Conservation (phyloP, 1,140 invertebrate species). For the Aricia agestis region DNA sequence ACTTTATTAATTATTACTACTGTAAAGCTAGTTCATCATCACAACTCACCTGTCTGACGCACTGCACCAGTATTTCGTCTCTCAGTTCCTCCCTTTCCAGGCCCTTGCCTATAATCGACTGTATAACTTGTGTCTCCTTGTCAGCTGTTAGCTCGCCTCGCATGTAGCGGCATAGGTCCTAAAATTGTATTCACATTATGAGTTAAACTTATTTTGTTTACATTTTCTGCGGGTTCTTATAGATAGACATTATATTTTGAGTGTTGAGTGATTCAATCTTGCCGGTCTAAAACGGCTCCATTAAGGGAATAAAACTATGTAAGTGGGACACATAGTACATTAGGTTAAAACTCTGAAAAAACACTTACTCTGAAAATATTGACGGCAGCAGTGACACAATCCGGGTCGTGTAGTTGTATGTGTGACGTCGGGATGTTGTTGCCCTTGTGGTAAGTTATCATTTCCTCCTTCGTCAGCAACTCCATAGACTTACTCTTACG, state of each 20-base stretch:
- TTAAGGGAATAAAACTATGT: no score
- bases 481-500: slow-evolving; percentile 87
- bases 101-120: slow-evolving; percentile 89
- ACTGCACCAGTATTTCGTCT: slow-evolving; percentile 93
- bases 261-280: no score
- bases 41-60: slow-evolving; percentile 82
- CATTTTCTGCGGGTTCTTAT: no score
- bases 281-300: no score
- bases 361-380: slow-evolving; percentile 90
- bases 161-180: slow-evolving; percentile 92
- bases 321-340: no score
- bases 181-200: slow-evolving; percentile 20
- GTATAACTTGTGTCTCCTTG: slow-evolving; percentile 87
- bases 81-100: slow-evolving; percentile 92
- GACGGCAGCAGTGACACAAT: slow-evolving; percentile 93
- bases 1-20: no score
- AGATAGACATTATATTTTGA: no score
- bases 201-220: no score
- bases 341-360: no score
- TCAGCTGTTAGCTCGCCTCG: slow-evolving; percentile 90
- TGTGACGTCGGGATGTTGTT: slow-evolving; percentile 94
- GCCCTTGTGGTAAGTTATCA: slow-evolving; percentile 92
- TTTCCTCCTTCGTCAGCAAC: slow-evolving; percentile 91
- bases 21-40: no score
- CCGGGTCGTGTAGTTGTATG: slow-evolving; percentile 96